These are phyloP conservation scores for Agonopterix heracliana DNA, from an alignment of 2,888 invertebrate species.

Conservation along the genomic window DNA sequence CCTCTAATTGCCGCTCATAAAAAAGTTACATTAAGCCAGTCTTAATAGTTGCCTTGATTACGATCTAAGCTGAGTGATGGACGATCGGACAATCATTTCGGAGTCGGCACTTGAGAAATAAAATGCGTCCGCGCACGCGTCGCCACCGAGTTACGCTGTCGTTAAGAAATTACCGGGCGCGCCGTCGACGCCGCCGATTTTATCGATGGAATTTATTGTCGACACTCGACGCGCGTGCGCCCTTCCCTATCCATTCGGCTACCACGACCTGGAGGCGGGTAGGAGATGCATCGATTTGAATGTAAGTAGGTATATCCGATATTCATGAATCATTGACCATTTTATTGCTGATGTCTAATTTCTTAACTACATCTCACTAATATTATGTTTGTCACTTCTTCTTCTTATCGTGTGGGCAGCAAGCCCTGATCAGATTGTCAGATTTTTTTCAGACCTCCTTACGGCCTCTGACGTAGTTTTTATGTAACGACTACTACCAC, in stretches of 20 bases:
- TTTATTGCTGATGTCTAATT: not conserved
- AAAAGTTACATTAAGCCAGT: constrained; percentile 67
- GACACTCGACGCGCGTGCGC: constrained; percentile 55
- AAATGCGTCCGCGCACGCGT: constrained; percentile 71
- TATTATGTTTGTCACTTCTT: no score
- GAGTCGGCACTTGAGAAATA: constrained; percentile 67
- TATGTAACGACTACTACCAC: no score
- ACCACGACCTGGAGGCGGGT: constrained; percentile 13
- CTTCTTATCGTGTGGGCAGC: no score
- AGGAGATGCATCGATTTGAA: constrained; percentile 4
- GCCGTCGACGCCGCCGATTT: constrained; percentile 66
- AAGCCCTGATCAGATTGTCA: no score
- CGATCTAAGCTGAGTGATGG: constrained; percentile 72
- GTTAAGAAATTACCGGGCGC: constrained; percentile 72
- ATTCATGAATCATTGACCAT: not conserved
- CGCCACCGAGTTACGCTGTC: constrained; percentile 75
- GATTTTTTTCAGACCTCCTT: no score
- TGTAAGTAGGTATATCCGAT: constrained; percentile 6
- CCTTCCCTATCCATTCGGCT: constrained; percentile 35
- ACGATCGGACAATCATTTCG: constrained; percentile 73
- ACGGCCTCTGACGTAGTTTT: no score
- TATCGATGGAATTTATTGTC: constrained; percentile 76
- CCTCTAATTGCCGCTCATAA: constrained; percentile 51
- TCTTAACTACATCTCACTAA: no score
- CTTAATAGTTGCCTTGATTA: constrained; percentile 72